Conservation (phyloP, 2,888 invertebrate genomes). For the Mylabris sibirica region DNA sequence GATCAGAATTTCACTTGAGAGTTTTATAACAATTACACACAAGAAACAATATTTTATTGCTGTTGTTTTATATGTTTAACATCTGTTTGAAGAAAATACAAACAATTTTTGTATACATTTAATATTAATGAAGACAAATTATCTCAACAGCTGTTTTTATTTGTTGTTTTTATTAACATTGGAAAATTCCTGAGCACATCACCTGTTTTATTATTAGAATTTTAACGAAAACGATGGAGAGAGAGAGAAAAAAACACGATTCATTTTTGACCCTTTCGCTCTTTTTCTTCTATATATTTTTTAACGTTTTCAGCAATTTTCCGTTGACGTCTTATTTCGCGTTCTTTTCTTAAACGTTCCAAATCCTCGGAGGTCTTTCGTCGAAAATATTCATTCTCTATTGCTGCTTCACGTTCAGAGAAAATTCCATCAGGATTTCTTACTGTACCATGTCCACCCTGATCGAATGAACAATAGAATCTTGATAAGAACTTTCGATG, state of each 20-base stretch:
- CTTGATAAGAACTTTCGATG: not conserved
- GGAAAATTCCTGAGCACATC: not conserved
- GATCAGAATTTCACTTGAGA: not conserved
- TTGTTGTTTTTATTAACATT: not conserved
- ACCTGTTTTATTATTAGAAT: not conserved
- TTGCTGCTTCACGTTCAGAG: constrained; percentile 26
- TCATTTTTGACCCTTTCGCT: not conserved
- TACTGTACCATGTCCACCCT: constrained; percentile 20
- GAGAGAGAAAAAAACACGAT: not conserved
- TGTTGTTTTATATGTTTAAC: not conserved
- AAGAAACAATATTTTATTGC: not conserved
- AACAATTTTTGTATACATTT: not conserved
- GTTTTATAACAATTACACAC: not conserved
- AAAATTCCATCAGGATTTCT: constrained; percentile 21
- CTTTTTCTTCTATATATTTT: not conserved
- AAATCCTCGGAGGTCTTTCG: constrained; percentile 21
- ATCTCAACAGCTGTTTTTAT: not conserved
- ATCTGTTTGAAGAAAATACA: not conserved
- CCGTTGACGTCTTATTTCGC: constrained; percentile 9
- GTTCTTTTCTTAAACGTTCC: constrained; percentile 19
- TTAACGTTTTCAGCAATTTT: constrained; percentile 2
- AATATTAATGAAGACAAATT: not conserved
- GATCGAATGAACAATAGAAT: not conserved
- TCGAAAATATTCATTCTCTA: constrained; percentile 29
- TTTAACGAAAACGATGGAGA: too few species aligned